Percentiles rank a stretch among this genome's conserved stretches.
Conservation (phyloP, 2,888 invertebrate genomes). For the Lissocephala sabroskyi region DNA sequence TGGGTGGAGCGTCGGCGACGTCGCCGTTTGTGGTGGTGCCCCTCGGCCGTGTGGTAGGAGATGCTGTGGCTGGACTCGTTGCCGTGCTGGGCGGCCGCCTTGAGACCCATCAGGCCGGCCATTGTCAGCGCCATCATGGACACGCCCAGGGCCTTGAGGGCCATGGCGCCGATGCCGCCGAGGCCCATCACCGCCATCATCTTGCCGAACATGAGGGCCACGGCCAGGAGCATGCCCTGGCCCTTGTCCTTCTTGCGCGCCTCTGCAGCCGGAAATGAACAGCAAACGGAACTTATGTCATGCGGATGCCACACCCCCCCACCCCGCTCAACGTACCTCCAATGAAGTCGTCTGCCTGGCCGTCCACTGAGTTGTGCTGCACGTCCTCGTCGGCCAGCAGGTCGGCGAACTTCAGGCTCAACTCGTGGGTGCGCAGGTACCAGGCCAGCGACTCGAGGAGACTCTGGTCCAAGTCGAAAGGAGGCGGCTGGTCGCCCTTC, state of each 20-base stretch:
- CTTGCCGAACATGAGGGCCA: constrained; percentile 85
- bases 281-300: too few species aligned
- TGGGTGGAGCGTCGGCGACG: constrained; percentile 52
- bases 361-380: too few species aligned
- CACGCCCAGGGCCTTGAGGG: constrained; percentile 83
- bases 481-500: background rate
- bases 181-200: constrained; percentile 83
- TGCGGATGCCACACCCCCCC: too few species aligned
- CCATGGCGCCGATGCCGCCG: constrained; percentile 82
- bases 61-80: constrained; percentile 74
- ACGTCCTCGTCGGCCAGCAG: constrained; percentile 73
- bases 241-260: constrained; percentile 78
- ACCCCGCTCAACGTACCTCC: too few species aligned
- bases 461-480: constrained; percentile 18
- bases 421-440: constrained; percentile 81
- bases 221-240: constrained; percentile 74
- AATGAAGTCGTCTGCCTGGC: too few species aligned
- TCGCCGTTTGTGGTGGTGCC: constrained; percentile 62
- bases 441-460: constrained; percentile 76
- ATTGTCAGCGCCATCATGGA: constrained; percentile 83
- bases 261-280: constrained; percentile 68
- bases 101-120: constrained; percentile 82
- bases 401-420: constrained; percentile 81
- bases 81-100: constrained; percentile 78
- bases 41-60: constrained; percentile 73